These are phyloP conservation scores for Hyposoter dolosus DNA, from an alignment of 2,888 invertebrate genomes.

Conservation along the genomic window DNA sequence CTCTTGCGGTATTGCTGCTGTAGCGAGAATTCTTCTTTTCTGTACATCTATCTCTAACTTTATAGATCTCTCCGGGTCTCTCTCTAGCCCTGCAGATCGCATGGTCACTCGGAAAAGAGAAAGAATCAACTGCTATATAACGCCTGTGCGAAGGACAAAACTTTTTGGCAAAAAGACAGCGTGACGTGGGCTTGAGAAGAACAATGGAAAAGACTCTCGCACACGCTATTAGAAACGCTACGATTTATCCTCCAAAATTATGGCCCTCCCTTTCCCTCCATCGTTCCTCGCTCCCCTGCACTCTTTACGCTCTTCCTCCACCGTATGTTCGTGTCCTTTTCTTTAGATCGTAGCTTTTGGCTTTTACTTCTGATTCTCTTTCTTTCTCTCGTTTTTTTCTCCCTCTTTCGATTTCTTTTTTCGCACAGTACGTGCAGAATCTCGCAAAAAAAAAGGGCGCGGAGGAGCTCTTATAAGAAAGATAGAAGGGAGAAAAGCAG, in stretches of 20 bases:
- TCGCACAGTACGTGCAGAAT: conserved; percentile 69
- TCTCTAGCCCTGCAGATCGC: neutral
- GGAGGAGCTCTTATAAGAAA: conserved; percentile 33
- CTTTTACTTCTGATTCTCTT: conserved; percentile 39
- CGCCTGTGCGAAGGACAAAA: conserved; percentile 22
- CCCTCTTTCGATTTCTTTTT: conserved; percentile 50
- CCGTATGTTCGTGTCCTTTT: conserved; percentile 1
- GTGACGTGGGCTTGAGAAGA: neutral
- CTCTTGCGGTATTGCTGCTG: conserved; percentile 76
- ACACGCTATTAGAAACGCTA: conserved; percentile 60
- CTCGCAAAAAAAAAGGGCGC: conserved; percentile 47
- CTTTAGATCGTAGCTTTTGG: conserved; percentile 23
- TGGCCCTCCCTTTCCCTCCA: conserved; percentile 52
- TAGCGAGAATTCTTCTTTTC: conserved; percentile 10
- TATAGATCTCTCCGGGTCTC: neutral
- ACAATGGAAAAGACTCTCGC: neutral
- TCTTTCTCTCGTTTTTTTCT: conserved; percentile 22
- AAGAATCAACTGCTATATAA: neutral
- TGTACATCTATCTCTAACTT: conserved; percentile 56
- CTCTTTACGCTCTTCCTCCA: conserved; percentile 22
- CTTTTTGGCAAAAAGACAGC: conserved; percentile 54
- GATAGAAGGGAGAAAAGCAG: conserved; percentile 66
- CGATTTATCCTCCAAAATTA: conserved; percentile 77
- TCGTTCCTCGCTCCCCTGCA: conserved; percentile 52
- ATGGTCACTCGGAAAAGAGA: conserved; percentile 29